Percentiles rank a stretch among this genome's conserved stretches.
Conservation (phyloP, 2,888 invertebrate species). For the Nomada goodeniana region DNA sequence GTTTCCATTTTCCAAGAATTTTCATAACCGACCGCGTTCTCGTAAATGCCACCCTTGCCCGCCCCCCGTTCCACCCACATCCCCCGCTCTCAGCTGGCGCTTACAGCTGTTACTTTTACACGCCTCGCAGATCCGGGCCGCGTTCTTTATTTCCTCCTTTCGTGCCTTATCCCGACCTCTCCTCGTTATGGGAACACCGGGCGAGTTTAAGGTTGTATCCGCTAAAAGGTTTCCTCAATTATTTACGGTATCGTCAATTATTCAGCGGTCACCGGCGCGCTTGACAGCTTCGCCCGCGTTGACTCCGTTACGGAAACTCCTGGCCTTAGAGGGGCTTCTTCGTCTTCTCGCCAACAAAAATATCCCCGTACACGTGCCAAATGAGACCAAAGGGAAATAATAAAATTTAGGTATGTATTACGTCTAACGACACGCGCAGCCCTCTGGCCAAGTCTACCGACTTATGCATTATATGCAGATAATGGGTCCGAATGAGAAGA, state of each 20-base stretch:
- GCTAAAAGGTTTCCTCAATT: slow-evolving; percentile 70
- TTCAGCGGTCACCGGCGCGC: slow-evolving; percentile 54
- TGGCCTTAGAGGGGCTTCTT: too few species aligned
- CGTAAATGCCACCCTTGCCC: slow-evolving; percentile 51
- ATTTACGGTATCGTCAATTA: slow-evolving; percentile 69
- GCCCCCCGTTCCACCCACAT: background rate
- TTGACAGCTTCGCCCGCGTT: slow-evolving; percentile 45
- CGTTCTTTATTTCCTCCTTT: slow-evolving; percentile 43
- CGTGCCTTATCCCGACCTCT: slow-evolving; percentile 48
- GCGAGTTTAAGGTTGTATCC: slow-evolving; percentile 62
- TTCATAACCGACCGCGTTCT: slow-evolving; percentile 60
- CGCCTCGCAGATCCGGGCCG: slow-evolving; percentile 8
- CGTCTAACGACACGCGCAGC: background rate
- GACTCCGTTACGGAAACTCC: background rate
- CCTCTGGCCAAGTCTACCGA: background rate
- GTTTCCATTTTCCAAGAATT: slow-evolving; percentile 61
- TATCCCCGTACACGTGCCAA: background rate
- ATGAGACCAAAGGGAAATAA: background rate
- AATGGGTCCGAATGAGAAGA: slow-evolving; percentile 24
- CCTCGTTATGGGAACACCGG: slow-evolving; percentile 51
- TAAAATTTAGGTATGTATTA: background rate
- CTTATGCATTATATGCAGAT: too few species aligned
- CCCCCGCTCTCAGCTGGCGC: slow-evolving; percentile 16
- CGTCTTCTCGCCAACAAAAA: background rate
- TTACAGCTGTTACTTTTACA: slow-evolving; percentile 64